Conservation (phyloP, 2,888 invertebrate genomes). For the Sympetrum striolatum region DNA sequence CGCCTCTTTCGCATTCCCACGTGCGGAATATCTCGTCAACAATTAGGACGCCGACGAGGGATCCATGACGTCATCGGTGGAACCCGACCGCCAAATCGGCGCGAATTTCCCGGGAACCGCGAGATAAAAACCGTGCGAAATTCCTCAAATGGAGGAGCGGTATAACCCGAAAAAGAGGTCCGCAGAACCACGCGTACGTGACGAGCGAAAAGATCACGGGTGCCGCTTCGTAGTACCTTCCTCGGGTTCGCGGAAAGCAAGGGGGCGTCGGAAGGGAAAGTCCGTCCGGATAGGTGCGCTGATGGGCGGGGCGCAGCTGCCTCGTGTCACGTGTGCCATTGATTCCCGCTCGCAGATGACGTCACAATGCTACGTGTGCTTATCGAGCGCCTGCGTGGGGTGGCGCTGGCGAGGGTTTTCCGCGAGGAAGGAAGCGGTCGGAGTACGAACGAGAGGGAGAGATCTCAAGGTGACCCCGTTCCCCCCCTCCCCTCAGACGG, state of each 20-base stretch:
- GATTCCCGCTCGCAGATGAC: slow-evolving; percentile 20
- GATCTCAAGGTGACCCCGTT: slow-evolving; percentile 41
- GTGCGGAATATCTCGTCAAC: background rate
- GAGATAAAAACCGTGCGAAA: too few species aligned
- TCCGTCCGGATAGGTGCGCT: background rate
- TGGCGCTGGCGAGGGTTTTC: background rate
- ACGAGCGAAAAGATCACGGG: background rate
- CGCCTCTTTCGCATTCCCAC: background rate
- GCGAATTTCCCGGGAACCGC: background rate
- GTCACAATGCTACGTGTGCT: slow-evolving; percentile 14
- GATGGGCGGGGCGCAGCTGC: slow-evolving; percentile 7
- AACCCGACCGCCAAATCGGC: too few species aligned
- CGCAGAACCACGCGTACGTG: background rate
- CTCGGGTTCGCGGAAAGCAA: background rate
- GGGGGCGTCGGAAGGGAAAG: background rate
- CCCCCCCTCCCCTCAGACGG: slow-evolving; percentile 26
- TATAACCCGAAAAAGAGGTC: background rate
- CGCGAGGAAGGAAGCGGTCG: background rate
- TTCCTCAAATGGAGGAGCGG: background rate
- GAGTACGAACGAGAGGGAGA: background rate
- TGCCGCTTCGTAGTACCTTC: background rate
- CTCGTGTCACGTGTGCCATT: slow-evolving; percentile 35
- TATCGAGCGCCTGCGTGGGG: slow-evolving; percentile 39
- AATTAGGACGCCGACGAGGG: too few species aligned
- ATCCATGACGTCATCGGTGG: too few species aligned